Evolutionary conservation across 2,113 vertebrate genomes (phyloP).

Genomic region (Gallinago paraguaiae): DNA sequence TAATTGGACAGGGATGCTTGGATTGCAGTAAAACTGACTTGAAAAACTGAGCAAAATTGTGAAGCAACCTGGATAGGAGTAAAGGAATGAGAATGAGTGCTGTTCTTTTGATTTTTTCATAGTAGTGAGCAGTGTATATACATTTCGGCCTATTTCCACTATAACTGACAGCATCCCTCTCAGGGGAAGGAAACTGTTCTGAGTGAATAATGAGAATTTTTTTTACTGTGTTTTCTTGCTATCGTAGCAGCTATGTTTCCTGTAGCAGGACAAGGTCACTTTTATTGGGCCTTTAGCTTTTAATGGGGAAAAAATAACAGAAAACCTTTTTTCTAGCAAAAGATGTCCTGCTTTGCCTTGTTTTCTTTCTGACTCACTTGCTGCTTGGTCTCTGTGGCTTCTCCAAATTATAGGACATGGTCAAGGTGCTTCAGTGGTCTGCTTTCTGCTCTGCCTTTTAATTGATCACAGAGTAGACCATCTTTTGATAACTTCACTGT

Average conservation of each 20-base stretch:
- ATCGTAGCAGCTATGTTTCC: not conserved
- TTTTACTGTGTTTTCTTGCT: not conserved
- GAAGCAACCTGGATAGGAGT: not conserved
- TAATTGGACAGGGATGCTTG: not conserved
- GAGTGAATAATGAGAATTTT: not conserved
- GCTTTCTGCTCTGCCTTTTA: not conserved
- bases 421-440: not conserved
- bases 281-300: not conserved
- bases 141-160: not conserved
- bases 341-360: not conserved
- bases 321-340: not conserved
- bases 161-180: not conserved
- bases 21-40: not conserved
- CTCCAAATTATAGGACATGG: not conserved
- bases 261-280: not conserved
- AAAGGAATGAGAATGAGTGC: not conserved
- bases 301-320: not conserved
- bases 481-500: not conserved
- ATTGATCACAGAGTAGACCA: not conserved
- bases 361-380: not conserved
- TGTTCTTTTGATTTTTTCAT: not conserved
- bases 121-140: not conserved
- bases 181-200: not conserved
- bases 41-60: not conserved
- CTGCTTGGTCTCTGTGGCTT: not conserved